A percentile compares a stretch with the other conserved stretches of the same genome.
phyloP scores from a whole-genome alignment of 2,797 vertebrate genomes.

The Hirundo rustica region DNA sequence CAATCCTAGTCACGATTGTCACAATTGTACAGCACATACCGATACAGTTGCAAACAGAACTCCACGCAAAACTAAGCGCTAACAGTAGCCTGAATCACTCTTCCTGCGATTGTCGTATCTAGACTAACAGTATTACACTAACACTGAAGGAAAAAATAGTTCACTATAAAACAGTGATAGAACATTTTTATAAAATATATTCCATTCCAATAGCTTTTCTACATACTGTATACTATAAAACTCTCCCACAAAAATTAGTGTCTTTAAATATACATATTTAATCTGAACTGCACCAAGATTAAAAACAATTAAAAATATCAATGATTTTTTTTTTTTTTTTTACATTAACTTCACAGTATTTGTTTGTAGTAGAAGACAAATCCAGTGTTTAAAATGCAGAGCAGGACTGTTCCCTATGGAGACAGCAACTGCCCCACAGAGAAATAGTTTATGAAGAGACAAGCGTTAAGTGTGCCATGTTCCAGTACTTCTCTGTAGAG shows the following conservation, averaged over 20 bases:
- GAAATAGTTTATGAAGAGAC: constrained; percentile 53
- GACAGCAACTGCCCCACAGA: constrained; percentile 15
- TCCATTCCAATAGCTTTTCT: constrained; percentile 61
- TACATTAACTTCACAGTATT: constrained; percentile 76
- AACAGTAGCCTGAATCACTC: constrained; percentile 54
- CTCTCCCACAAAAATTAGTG: constrained; percentile 72
- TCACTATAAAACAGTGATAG: constrained; percentile 75
- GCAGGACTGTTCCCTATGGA: constrained; percentile 26
- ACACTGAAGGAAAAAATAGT: constrained; percentile 63
- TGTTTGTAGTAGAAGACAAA: constrained; percentile 68
- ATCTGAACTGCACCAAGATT: constrained; percentile 64
- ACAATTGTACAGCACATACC: constrained; percentile 70
- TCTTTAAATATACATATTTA: constrained; percentile 71
- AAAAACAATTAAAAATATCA: constrained; percentile 70
- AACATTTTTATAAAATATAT: constrained; percentile 73
- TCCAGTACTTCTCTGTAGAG: constrained; percentile 60
- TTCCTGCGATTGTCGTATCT: constrained; percentile 69
- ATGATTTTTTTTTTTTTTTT: constrained; percentile 59
- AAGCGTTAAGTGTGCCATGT: constrained; percentile 48
- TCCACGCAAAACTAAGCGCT: constrained; percentile 52
- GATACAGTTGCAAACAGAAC: constrained; percentile 66
- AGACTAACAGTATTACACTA: constrained; percentile 69
- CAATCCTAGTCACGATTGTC: constrained; percentile 69
- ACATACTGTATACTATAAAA: constrained; percentile 72
- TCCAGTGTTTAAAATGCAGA: constrained; percentile 74